These are phyloP conservation scores for Amblyjoppa fuscipennis DNA, from an alignment of 2,888 invertebrate genomes.

Conservation along the genomic window DNA sequence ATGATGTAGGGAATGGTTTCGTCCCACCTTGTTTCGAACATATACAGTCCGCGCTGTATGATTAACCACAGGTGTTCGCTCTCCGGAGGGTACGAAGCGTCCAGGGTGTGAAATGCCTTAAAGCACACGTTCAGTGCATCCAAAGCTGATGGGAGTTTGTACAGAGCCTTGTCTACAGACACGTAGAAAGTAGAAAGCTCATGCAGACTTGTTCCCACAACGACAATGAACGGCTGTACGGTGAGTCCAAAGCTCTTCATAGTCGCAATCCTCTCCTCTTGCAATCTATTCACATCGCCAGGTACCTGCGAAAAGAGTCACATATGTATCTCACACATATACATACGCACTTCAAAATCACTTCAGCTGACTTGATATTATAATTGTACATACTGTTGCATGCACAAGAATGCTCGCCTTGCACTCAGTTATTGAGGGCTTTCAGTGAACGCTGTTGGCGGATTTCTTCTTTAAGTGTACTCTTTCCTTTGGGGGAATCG, in stretches of 20 bases:
- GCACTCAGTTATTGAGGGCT: slow-evolving; percentile 52
- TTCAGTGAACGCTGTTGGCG: slow-evolving; percentile 46
- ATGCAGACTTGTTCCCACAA: slow-evolving; percentile 28
- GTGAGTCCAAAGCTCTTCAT: slow-evolving; percentile 13
- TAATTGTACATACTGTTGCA: slow-evolving; percentile 1
- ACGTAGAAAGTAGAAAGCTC: slow-evolving; percentile 17
- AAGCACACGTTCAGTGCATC: slow-evolving; percentile 44
- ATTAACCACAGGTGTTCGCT: slow-evolving; percentile 41
- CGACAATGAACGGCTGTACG: slow-evolving; percentile 48
- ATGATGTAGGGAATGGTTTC: slow-evolving; percentile 28
- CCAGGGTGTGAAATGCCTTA: slow-evolving; percentile 46
- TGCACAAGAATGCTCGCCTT: slow-evolving; percentile 49
- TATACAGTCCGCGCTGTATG: slow-evolving; percentile 37
- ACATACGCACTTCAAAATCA: neutral
- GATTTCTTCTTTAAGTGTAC: neutral
- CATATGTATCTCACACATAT: neutral
- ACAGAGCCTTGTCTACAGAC: slow-evolving; percentile 35
- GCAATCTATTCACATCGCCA: slow-evolving; percentile 31
- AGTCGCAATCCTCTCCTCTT: neutral
- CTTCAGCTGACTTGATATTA: neutral
- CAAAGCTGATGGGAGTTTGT: slow-evolving; percentile 44
- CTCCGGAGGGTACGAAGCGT: slow-evolving; percentile 30
- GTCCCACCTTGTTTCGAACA: slow-evolving; percentile 36
- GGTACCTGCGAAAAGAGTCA: slow-evolving; percentile 2
- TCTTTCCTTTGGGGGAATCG: slow-evolving; percentile 45